These are phyloP conservation scores for Gryllus bimaculatus DNA, from an alignment of 1,140 invertebrate species.

Conservation along the genomic window DNA sequence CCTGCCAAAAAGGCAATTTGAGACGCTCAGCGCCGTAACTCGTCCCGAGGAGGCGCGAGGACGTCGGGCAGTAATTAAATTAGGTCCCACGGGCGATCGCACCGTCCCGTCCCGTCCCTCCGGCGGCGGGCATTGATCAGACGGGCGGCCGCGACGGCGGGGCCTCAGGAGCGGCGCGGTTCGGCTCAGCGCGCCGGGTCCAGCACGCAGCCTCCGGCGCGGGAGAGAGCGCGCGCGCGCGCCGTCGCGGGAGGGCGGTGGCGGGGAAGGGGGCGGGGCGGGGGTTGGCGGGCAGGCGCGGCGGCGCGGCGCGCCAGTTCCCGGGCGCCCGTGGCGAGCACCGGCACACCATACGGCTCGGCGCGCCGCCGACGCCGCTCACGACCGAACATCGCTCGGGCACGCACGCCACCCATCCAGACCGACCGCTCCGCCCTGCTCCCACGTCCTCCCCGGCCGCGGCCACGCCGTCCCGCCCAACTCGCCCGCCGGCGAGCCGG, in stretches of 20 bases:
- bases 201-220: not conserved
- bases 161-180: not conserved
- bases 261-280: too few species aligned
- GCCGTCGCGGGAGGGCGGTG: too few species aligned
- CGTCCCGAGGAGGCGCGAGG: too few species aligned
- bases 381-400: not conserved
- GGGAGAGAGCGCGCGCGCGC: too few species aligned
- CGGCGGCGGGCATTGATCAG: not conserved
- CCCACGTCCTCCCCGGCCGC: not conserved
- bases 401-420: not conserved
- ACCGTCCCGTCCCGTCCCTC: not conserved
- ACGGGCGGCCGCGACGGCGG: not conserved
- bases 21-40: too few species aligned
- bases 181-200: not conserved
- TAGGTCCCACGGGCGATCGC: too few species aligned
- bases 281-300: too few species aligned
- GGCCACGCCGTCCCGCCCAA: too few species aligned
- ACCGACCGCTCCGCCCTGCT: not conserved
- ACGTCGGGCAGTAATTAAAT: too few species aligned
- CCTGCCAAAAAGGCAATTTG: too few species aligned
- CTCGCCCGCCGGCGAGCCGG: too few species aligned
- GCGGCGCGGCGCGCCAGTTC: not conserved
- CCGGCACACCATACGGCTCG: not conserved
- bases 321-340: not conserved
- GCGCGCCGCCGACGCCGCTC: not conserved